Percentiles rank a stretch among this genome's conserved stretches.
These are phyloP conservation scores for Drosophila equinoxialis DNA, from an alignment of 1,140 invertebrate genomes.

Conservation along the genomic window DNA sequence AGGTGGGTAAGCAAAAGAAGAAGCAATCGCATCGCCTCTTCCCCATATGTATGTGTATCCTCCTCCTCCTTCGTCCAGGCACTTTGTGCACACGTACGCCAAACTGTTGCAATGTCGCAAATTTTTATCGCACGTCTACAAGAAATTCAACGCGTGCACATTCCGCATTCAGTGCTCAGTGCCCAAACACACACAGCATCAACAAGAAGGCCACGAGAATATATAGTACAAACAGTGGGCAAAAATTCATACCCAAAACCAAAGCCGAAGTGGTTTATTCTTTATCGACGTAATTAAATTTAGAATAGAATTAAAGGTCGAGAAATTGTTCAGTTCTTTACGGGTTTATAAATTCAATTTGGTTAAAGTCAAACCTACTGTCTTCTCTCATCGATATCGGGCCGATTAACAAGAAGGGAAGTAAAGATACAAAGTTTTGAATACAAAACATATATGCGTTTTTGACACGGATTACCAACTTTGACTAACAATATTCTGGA, in stretches of 20 bases:
- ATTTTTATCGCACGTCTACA: constrained; percentile 82
- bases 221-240: constrained; percentile 20
- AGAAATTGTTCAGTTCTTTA: no score
- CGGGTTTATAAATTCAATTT: no score
- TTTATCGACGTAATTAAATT: no score
- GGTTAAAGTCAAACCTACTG: no score
- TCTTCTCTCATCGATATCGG: no score
- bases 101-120: constrained; percentile 82
- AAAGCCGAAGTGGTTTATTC: background rate
- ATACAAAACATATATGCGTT: no score
- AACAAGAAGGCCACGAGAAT: constrained; percentile 30
- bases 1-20: background rate
- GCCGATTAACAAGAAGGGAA: no score
- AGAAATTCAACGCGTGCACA: constrained; percentile 81
- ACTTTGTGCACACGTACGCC: constrained; percentile 59
- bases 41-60: background rate
- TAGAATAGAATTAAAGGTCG: no score
- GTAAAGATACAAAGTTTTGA: no score
- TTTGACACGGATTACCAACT: no score
- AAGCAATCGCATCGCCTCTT: constrained; percentile 37
- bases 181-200: constrained; percentile 42
- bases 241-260: background rate
- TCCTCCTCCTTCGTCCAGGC: background rate
- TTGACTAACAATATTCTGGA: no score
- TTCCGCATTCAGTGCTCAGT: constrained; percentile 71